Conservation (phyloP, 2,888 invertebrate genomes). For the Cordilura impudica region DNA sequence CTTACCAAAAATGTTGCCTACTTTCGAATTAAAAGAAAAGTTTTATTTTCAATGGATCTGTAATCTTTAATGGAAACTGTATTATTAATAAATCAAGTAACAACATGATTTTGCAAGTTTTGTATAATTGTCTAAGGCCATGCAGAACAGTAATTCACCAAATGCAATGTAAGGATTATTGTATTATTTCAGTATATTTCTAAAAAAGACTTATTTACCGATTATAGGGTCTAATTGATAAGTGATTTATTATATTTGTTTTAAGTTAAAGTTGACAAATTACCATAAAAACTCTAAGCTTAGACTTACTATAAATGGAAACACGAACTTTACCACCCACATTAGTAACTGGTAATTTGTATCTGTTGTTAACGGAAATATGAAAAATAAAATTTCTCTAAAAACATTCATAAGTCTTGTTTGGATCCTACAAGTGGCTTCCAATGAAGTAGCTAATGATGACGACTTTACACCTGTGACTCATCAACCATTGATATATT, state of each 20-base stretch:
- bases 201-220: too few species aligned
- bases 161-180: too few species aligned
- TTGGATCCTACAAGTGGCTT: constrained; percentile 3
- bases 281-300: constrained; percentile 4
- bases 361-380: neutral
- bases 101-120: too few species aligned
- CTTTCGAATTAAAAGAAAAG: too few species aligned
- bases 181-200: too few species aligned
- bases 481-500: constrained; percentile 4
- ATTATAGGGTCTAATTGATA: neutral
- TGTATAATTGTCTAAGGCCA: too few species aligned
- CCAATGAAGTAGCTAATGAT: constrained; percentile 64
- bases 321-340: neutral
- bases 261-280: neutral
- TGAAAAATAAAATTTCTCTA: neutral
- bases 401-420: constrained; percentile 10
- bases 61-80: too few species aligned
- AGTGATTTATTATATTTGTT: constrained; percentile 13
- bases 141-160: too few species aligned
- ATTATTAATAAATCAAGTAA: too few species aligned
- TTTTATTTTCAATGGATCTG: too few species aligned
- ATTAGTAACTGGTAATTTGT: neutral
- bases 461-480: constrained; percentile 62
- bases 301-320: constrained; percentile 5
- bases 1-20: too few species aligned